Conservation (phyloP, 2,113 vertebrate genomes). For the Rattus rattus region DNA sequence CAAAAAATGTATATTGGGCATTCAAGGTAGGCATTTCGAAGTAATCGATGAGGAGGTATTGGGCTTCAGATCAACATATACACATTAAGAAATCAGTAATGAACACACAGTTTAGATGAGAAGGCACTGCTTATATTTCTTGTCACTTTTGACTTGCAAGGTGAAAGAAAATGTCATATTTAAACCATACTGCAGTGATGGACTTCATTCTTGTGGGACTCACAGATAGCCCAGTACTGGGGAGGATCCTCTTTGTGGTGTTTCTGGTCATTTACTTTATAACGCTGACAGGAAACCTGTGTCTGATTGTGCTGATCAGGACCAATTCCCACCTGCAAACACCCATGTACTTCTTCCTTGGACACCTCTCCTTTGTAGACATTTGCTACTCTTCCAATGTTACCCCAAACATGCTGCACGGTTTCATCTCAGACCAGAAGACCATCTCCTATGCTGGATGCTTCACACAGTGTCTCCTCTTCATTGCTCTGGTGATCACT, state of each 20-base stretch:
- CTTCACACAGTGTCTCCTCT: constrained; percentile 73
- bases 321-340: constrained; percentile 62
- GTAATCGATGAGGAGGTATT: not conserved
- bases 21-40: not conserved
- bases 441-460: constrained; percentile 65
- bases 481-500: constrained; percentile 73
- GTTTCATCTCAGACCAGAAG: constrained; percentile 64
- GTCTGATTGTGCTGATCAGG: constrained; percentile 49
- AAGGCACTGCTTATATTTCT: not conserved
- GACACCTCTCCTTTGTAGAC: constrained; percentile 74
- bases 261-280: constrained; percentile 66
- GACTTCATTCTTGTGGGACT: constrained; percentile 76
- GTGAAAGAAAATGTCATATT: constrained; percentile 7
- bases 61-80: accelerated
- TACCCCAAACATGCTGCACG: constrained; percentile 62
- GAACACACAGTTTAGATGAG: not conserved
- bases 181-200: not conserved
- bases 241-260: constrained; percentile 60
- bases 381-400: constrained; percentile 70
- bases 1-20: not conserved
- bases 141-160: not conserved
- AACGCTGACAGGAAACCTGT: constrained; percentile 54
- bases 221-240: constrained; percentile 23
- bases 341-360: constrained; percentile 72
- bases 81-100: accelerated